phyloP scores from a whole-genome alignment of 2,888 invertebrate genomes.

The Busseola fusca region DNA sequence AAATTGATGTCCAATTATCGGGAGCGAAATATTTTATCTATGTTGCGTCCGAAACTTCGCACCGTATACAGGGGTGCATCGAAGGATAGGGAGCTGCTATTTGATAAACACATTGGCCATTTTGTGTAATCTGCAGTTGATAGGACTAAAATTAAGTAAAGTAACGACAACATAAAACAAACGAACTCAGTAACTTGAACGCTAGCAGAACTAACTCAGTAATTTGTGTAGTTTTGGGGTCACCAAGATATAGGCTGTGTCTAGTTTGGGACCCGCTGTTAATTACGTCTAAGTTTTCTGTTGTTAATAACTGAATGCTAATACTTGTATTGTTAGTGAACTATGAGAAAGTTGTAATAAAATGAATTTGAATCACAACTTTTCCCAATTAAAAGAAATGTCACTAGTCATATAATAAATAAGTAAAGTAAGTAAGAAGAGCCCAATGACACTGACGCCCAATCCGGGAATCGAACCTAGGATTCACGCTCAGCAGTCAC shows the following conservation, averaged over 20 bases:
- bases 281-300: too few relatives aligned
- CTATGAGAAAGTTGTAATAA: too few relatives aligned
- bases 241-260: too few relatives aligned
- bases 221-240: too few relatives aligned
- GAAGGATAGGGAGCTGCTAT: constrained; percentile 10
- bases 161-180: neutral
- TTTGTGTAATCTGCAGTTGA: neutral
- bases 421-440: neutral
- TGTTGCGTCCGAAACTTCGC: constrained; percentile 20
- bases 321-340: too few relatives aligned
- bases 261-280: too few relatives aligned
- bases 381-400: neutral
- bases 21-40: constrained; percentile 43
- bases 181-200: too few relatives aligned
- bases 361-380: neutral
- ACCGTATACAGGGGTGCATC: constrained; percentile 21
- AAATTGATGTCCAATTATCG: constrained; percentile 56
- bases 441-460: neutral
- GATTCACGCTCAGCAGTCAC: neutral
- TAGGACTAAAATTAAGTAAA: neutral
- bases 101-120: constrained; percentile 25
- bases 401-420: neutral
- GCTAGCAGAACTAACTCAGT: too few relatives aligned
- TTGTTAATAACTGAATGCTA: too few relatives aligned
- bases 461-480: neutral